Percentiles rank a stretch among this genome's conserved stretches.
Conservation (phyloP, 1,140 invertebrate genomes). For the Paramacrobiotus metropolitanus region DNA sequence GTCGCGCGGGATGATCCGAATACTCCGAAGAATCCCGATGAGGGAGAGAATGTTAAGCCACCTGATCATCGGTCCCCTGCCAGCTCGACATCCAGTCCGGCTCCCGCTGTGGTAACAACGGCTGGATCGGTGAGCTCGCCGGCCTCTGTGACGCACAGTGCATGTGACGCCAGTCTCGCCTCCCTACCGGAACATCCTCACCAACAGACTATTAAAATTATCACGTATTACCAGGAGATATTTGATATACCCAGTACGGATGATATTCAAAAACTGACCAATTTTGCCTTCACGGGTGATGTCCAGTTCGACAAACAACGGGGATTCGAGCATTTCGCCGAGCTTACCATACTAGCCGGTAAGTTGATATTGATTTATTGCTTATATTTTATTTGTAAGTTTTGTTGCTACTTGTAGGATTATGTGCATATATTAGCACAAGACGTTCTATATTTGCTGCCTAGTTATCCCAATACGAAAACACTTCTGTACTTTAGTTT, state of each 20-base stretch:
- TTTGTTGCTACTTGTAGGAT: too few species aligned
- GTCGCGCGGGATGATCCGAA: background rate
- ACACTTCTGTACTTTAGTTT: too few species aligned
- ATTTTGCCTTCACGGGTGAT: background rate
- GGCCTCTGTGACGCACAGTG: background rate
- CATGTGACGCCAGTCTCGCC: constrained; percentile 9
- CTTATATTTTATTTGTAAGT: too few species aligned
- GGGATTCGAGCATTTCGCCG: constrained; percentile 16
- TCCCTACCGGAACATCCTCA: constrained; percentile 14
- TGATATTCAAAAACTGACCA: constrained; percentile 9
- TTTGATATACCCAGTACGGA: constrained; percentile 22
- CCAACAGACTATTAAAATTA: constrained; percentile 17
- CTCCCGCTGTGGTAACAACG: background rate
- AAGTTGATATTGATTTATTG: background rate
- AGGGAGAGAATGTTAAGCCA: background rate
- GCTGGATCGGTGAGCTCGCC: background rate
- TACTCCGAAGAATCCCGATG: background rate
- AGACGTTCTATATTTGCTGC: too few species aligned
- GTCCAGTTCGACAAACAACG: background rate
- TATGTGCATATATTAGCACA: too few species aligned
- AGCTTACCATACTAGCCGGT: constrained; percentile 19
- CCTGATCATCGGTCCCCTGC: background rate
- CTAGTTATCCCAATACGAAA: too few species aligned
- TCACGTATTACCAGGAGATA: constrained; percentile 21
- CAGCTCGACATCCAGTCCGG: background rate